A percentile compares a stretch with the other conserved stretches of the same genome.
phyloP scores from a whole-genome alignment of 1,140 invertebrate species.

The Macrocentrus cingulum region DNA sequence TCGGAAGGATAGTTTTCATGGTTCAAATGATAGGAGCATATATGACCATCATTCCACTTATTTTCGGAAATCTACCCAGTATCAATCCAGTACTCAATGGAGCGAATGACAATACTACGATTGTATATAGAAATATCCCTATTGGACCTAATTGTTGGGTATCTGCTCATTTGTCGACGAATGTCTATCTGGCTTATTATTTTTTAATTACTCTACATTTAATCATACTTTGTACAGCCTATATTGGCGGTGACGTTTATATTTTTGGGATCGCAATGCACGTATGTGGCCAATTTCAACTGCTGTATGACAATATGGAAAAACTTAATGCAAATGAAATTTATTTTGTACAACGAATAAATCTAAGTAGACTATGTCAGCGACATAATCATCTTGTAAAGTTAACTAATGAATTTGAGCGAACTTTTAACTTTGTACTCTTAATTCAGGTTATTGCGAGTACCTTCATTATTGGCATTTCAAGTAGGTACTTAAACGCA shows the following conservation, averaged over 20 bases:
- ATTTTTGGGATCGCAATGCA: constrained; percentile 25
- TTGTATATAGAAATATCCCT: constrained; percentile 19
- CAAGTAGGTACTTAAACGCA: constrained; percentile 12
- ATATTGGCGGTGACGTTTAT: constrained; percentile 25
- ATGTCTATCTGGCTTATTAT: constrained; percentile 21
- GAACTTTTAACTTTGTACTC: constrained; percentile 20
- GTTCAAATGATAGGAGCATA: neutral
- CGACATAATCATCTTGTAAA: constrained; percentile 21
- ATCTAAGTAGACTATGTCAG: neutral
- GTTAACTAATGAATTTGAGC: constrained; percentile 22
- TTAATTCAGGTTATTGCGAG: constrained; percentile 18
- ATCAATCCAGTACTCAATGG: neutral
- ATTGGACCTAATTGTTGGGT: constrained; percentile 27
- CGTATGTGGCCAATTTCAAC: constrained; percentile 28
- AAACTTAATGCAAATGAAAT: constrained; percentile 6
- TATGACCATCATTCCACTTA: neutral
- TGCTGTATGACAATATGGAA: constrained; percentile 18
- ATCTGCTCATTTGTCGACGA: neutral
- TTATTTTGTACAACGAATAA: neutral
- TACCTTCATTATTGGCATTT: constrained; percentile 24
- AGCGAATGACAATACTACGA: neutral
- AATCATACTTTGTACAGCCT: constrained; percentile 6
- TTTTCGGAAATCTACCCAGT: constrained; percentile 2
- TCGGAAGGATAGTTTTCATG: neutral
- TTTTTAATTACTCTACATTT: constrained; percentile 15